Evolutionary conservation across 2,888 invertebrate genomes (phyloP).

Genomic region (Eupithecia vulgata): DNA sequence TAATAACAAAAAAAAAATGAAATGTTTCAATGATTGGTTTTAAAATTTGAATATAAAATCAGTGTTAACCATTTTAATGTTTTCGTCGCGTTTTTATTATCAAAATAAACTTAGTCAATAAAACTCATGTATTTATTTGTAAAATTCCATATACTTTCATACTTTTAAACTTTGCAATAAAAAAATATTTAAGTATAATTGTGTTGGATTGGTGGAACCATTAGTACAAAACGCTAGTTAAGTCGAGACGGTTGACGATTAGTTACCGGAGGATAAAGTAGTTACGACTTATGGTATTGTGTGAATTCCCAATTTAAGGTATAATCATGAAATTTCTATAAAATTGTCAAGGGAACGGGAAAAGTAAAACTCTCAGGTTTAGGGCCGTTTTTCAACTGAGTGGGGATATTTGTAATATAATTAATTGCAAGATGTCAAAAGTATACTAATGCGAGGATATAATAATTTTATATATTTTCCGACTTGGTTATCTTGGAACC

Average conservation of each 20-base stretch:
- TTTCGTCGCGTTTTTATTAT: neutral
- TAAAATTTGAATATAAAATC: neutral
- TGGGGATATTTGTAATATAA: neutral
- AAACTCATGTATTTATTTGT: neutral
- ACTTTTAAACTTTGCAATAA: neutral
- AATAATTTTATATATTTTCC: neutral
- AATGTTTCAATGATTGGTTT: neutral
- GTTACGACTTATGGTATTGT: constrained; percentile 12
- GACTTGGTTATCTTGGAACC: too few relatives aligned
- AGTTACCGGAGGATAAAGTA: constrained; percentile 27
- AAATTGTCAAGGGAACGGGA: too few relatives aligned
- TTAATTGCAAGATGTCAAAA: neutral
- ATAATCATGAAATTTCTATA: neutral
- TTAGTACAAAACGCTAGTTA: constrained; percentile 60
- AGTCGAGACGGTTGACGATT: constrained; percentile 45
- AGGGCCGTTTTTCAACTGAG: neutral
- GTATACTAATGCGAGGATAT: neutral
- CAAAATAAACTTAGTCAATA: neutral
- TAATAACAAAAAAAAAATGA: neutral
- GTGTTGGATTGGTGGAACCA: constrained; percentile 46
- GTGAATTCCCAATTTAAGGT: constrained; percentile 13
- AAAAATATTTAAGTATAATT: neutral
- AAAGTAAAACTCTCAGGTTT: too few relatives aligned
- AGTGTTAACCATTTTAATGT: neutral
- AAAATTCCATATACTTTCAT: neutral